These are phyloP conservation scores for Aphyosemion australe DNA, from an alignment of 2,113 vertebrate genomes.

Conservation along the genomic window DNA sequence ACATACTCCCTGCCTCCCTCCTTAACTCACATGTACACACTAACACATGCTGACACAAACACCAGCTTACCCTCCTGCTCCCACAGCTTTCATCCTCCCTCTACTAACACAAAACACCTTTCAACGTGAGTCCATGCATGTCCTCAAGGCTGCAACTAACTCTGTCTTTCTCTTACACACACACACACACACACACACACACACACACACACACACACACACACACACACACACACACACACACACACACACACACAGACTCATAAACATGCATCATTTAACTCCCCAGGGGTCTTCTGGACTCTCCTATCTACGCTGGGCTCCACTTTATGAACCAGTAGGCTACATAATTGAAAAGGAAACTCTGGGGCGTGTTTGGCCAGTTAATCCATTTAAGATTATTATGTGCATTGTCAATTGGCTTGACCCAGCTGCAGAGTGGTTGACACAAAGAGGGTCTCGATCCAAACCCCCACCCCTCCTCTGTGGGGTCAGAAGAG, in stretches of 20 bases:
- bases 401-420: conserved; percentile 79
- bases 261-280: conserved; percentile 17
- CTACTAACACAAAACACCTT: conserved; percentile 42
- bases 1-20: conserved; percentile 1
- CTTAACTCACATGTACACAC: conserved; percentile 24
- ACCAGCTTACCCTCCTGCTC: conserved; percentile 23
- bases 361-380: conserved; percentile 72
- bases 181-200: not conserved
- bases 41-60: conserved; percentile 14
- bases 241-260: conserved; percentile 27
- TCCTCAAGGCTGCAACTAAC: conserved; percentile 29
- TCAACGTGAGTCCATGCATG: conserved; percentile 20
- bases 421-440: conserved; percentile 76
- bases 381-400: conserved; percentile 83
- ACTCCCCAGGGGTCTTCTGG: conserved; percentile 44
- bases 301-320: conserved; percentile 26
- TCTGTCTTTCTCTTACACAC: not conserved
- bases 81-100: conserved; percentile 22
- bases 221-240: conserved; percentile 6
- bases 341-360: conserved; percentile 81
- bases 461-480: conserved; percentile 30
- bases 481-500: conserved; percentile 66
- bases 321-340: conserved; percentile 61
- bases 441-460: conserved; percentile 65
- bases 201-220: not conserved